A percentile compares a stretch with the other conserved stretches of the same genome.
Evolutionary conservation across 1,140 invertebrate species (phyloP).

Genomic region (Drosophila prosaltans): DNA sequence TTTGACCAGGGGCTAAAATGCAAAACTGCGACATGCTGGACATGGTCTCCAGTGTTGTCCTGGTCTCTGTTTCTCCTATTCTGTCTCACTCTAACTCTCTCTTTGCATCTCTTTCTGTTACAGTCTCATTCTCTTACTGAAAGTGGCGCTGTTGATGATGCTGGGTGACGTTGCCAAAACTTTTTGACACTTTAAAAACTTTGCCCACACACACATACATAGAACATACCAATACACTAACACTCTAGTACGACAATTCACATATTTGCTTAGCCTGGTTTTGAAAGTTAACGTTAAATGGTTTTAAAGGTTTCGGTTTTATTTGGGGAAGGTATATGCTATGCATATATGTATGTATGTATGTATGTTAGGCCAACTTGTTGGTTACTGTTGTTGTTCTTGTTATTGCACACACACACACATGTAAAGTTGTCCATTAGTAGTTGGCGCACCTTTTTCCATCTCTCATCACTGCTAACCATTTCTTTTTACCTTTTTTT

Average conservation of each 20-base stretch:
- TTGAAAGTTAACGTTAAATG: slow-evolving; percentile 65
- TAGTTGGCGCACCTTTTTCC: slow-evolving; percentile 3
- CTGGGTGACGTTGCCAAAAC: slow-evolving; percentile 59
- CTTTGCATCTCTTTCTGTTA: neutral
- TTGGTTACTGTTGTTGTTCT: slow-evolving; percentile 12
- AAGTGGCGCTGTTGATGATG: slow-evolving; percentile 61
- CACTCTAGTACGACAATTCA: neutral
- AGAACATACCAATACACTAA: slow-evolving; percentile 2
- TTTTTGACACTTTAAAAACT: slow-evolving; percentile 71
- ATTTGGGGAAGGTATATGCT: neutral
- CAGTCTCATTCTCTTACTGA: slow-evolving; percentile 20
- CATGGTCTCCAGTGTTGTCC: slow-evolving; percentile 12
- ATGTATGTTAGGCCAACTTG: slow-evolving; percentile 12
- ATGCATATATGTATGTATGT: neutral
- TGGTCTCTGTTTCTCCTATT: neutral
- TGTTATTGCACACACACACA: slow-evolving; percentile 1
- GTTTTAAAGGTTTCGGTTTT: slow-evolving; percentile 63
- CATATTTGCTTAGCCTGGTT: slow-evolving; percentile 39
- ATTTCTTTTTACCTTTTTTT: neutral
- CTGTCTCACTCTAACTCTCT: neutral
- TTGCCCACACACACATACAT: slow-evolving; percentile 29
- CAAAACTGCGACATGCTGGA: slow-evolving; percentile 48
- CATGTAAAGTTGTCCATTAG: slow-evolving; percentile 5
- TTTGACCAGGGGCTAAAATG: slow-evolving; percentile 43
- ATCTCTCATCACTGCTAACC: neutral